Evolutionary conservation across 2,113 vertebrate species (phyloP), one percentile per base, ranked within the genome.

Genomic region (Microtus pennsylvanicus): DNA sequence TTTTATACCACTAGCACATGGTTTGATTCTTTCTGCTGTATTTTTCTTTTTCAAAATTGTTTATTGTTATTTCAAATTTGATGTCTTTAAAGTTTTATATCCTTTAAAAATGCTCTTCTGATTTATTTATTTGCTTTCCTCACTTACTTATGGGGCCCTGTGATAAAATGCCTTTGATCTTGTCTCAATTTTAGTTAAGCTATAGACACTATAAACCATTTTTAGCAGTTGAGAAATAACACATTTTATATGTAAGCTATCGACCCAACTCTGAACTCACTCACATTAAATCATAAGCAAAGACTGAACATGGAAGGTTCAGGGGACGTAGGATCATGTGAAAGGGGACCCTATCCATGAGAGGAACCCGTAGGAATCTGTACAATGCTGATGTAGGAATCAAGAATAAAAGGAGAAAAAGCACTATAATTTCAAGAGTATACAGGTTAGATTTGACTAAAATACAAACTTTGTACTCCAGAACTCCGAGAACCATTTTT

Each of bases 171-270:
- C 22, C 77, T 74, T 89, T 67, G 90, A 33, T 35, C 28, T 33
- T 89, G 21, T 52, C 33, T 95, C 69, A 38, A 14, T 91, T 91
- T 96, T 61, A 63, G 30, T 24, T 78, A 92, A 78, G 76, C 89
- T 81, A 93, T 58, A 89, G 82, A 94, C 19, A 7, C 33, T 82
- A 0, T 93, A 91, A 77, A 38, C 93, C 28, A 77, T n/a, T 74
- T 81, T 72, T 69, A 89, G 35, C 16, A 74, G 78, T 78, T 94
- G 69, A 91, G 33, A 94, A 28, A 90, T 28, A 38, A 72, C 0
- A 21, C 83, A 58, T 55, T 26, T 11, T 45, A n/a, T 76, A 10
- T 55, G 4, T 88, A 86, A 90, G 72, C 35, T 72, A 82, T 12
- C 86, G 35, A 72, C 5, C 47, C 6, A 90, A 55, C 38, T 91